Base-by-base conservation (phyloP, 2,113 vertebrate species). In the Ammodytes dubius region DNA sequence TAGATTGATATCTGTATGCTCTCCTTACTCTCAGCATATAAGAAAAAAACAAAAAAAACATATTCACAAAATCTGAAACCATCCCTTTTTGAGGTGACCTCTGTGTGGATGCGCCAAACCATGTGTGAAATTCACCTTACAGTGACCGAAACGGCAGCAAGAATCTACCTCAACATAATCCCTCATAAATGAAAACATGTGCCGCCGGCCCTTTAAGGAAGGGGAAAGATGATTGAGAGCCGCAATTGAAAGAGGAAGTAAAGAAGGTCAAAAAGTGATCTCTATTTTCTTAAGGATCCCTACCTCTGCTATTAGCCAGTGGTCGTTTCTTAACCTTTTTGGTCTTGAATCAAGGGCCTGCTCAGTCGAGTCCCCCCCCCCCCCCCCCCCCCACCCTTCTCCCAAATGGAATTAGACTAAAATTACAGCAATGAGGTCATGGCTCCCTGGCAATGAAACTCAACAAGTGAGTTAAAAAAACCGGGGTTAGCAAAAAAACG, bases 371-470 rank as follows among this genome's bases (percentile, higher is more conserved):
- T 75, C n/a, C 17, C 66, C 52, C 83, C 77, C 82, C 66, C 77
- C 53, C 74, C 64, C 37, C 43, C 45, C 0, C 27, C 27, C 27
- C 27, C 27, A 27, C 27, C 27, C 27, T 27, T 27, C 27, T 27
- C 27, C 63, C 58, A 88, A 91, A 91, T 75, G 85, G 86, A 94
- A 91, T 92, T 87, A 88, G 91, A 91, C 67, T 84, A 74, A 92
- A 92, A 93, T 93, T 91, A 85, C 89, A 87, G 85, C 89, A 83
- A 27, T 92, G 94, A 94, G 89, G 92, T 94, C 92, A 93, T 80
- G 87, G 83, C 74, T 84, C 68, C 56, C 79, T 92, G 89, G 87
- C 90, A 85, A 70, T 66, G 83, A 82, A 27, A 88, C 79, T 82
- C 87, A 87, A 85, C 79, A 80, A 92, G 76, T 63, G 70, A 70